Evolutionary conservation across 2,113 vertebrate species (phyloP), one percentile per base, ranked within the genome.

Genomic region (Benitochromis conjunctus): DNA sequence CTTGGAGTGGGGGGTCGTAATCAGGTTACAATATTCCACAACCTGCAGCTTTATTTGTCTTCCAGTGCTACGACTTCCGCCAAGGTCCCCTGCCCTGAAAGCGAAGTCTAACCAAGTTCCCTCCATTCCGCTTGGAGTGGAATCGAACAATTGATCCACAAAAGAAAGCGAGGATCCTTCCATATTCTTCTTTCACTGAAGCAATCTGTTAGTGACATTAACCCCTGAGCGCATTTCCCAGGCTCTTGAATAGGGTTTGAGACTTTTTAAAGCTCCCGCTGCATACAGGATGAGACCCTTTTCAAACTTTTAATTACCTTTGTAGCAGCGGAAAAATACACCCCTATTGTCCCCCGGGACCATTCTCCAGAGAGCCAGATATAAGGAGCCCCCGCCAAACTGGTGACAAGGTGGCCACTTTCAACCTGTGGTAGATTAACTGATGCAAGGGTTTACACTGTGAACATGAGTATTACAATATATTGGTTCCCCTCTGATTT

Each of bases 281-380:
- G 97, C 97, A 98, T 97, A 96, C 95, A 96, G 96, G 97, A 98
- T 97, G 96, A 97, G 96, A 96, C 81, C 90, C 97, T 91, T 97
- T 98, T 96, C 96, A 96, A 95, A 96, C 94, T 95, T 96, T 96
- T 97, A 97, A 97, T 97, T 97, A 96, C 96, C 96, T 97, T 96
- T 94, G 95, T 92, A 86, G 84, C 94, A 97, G 97, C 96, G 97
- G 57, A 96, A 94, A 92, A 89, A 90, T 93, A 92, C 83, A 95
- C 89, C 93, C 92, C 91, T 85, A 94, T 96, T 94, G 94, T 94
- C 94, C 82, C 26, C 26, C 56, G 6, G 83, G 74, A 82, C 31
- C 24, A 81, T 91, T 94, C 89, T 90, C 55, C 80, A 85, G 82
- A 34, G 41, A 62, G 80, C 58, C 89, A 92, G 91, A 93, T 93